Evolutionary conservation across 1,140 invertebrate species (phyloP), one percentile per base, ranked within the genome.

Genomic region (Papilio xuthus): DNA sequence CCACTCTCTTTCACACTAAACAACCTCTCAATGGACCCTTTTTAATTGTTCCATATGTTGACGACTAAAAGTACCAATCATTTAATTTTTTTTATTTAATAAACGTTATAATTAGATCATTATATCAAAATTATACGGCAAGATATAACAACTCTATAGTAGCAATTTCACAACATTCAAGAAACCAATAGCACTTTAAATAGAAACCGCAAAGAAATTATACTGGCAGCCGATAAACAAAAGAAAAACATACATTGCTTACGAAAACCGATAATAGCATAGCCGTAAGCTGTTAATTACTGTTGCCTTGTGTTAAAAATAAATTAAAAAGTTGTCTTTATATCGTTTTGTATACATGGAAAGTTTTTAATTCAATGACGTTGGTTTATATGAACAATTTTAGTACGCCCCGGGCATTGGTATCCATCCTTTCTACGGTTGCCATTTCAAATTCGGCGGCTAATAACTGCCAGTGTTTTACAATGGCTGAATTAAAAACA

Each of bases 321-420:
- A 88, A 92, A 90, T 88, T 26, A 63, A 91, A 83, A 84, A 86
- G 82, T 84, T 41, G 47, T 81, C 83, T 80, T 75, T 78, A 80
- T 86, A 85, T 89, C 85, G 83, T 84, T 88, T 86, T 88, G 37
- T 44, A 72, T 72, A 47, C 77, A 79, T 82, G 63, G 79, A 81
- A 88, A 86, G 81, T 82, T 84, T 78, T 74, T 82, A 82, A 81
- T 82, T 79, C 60, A 81, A 84, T 86, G 80, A 79, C 86, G 84
- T 86, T 85, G 85, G 80, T 84, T 85, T 90, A 87, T 90, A 84
- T 85, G 82, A 88, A 86, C 89, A 88, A 86, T 89, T 88, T 88
- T 83, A 86, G 80, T 84, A 83, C 81, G 81, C 85, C 86, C 85
- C 80, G 78, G 83, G 81, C 83, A 60, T 77, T 75, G 72, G 79